Evolutionary conservation across 2,888 invertebrate genomes (phyloP).

Genomic region (Timandra comae): DNA sequence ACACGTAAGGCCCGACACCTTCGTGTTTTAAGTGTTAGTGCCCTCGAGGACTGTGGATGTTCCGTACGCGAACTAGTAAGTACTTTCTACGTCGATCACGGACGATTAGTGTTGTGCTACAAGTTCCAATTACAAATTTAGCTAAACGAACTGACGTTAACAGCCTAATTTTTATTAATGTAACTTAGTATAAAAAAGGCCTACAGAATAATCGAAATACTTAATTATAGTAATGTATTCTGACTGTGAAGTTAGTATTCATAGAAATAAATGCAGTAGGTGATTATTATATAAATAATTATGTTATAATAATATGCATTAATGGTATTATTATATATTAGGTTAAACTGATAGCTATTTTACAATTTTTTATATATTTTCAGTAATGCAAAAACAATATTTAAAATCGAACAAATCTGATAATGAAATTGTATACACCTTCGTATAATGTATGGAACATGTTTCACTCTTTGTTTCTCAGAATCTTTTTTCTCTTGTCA

Average conservation of each 20-base stretch:
- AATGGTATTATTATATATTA: conserved; percentile 52
- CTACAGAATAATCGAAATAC: conserved; percentile 66
- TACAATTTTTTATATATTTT: conserved; percentile 67
- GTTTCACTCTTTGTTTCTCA: conserved; percentile 30
- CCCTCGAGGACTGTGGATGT: conserved; percentile 22
- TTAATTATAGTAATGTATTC: conserved; percentile 33
- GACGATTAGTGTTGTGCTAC: conserved; percentile 14
- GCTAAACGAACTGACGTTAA: conserved; percentile 40
- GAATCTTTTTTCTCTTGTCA: conserved; percentile 54
- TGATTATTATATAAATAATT: conserved; percentile 52
- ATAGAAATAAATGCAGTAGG: conserved; percentile 28
- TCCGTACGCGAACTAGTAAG: conserved; percentile 18
- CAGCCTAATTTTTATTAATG: conserved; percentile 65
- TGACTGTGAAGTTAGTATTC: conserved; percentile 19
- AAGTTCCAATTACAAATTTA: conserved; percentile 28
- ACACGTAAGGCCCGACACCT: conserved; percentile 62
- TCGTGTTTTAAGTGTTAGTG: conserved; percentile 52
- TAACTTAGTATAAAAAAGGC: conserved; percentile 55
- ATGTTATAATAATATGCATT: conserved; percentile 63
- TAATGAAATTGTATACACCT: too few species aligned
- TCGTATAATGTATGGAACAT: too few species aligned
- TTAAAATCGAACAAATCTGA: too few species aligned
- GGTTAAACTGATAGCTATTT: conserved; percentile 70
- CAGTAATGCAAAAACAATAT: conserved; percentile 29
- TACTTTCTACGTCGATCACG: neutral